Percentiles rank a stretch among this genome's conserved stretches.
These are phyloP conservation scores for Cerastoderma edule DNA, from an alignment of 2,888 invertebrate genomes.

Conservation along the genomic window DNA sequence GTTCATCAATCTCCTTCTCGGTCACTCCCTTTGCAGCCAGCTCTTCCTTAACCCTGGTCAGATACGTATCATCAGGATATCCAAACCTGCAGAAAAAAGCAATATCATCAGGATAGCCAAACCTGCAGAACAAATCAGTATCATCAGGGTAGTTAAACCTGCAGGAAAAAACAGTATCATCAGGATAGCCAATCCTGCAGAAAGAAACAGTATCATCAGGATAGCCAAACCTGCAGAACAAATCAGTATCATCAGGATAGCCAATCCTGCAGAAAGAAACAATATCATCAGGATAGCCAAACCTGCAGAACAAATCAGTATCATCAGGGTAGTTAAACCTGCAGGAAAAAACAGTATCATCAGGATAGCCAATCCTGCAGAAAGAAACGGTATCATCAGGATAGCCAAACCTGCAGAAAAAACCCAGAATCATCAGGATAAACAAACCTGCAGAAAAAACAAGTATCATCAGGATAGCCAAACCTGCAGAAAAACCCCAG, in stretches of 20 bases:
- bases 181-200: neutral
- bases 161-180: no score
- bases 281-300: no score
- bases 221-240: neutral
- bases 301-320: no score
- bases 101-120: neutral
- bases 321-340: no score
- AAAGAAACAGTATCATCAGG: neutral
- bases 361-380: no score
- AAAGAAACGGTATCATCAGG: no score
- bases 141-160: neutral
- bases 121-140: neutral
- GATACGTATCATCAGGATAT: slow-evolving; percentile 51
- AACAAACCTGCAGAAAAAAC: no score
- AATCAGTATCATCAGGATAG: neutral
- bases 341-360: no score
- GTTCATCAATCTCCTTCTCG: slow-evolving; percentile 18
- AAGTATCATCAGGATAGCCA: no score
- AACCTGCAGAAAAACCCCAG: no score
- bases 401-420: no score
- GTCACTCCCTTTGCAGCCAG: slow-evolving; percentile 50
- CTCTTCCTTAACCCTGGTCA: slow-evolving; percentile 44
- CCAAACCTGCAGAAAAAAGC: slow-evolving; percentile 39
- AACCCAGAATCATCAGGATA: no score
- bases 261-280: neutral